Percentiles rank a stretch among this genome's conserved stretches.
Evolutionary conservation across 2,888 invertebrate species (phyloP).

Genomic region (Notocelia uddmanniana): DNA sequence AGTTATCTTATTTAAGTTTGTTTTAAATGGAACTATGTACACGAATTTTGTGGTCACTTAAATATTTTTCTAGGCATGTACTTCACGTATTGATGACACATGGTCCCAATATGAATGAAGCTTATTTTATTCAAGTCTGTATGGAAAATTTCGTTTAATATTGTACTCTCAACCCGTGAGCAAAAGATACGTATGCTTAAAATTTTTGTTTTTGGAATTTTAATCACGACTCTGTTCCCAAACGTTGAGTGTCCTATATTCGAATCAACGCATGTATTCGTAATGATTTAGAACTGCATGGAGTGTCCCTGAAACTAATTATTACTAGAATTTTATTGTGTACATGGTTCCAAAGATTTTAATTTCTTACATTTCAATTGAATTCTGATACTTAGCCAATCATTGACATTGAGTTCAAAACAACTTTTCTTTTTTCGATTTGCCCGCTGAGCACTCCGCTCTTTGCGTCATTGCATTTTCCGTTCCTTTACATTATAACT

Average conservation of each 20-base stretch:
- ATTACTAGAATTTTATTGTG: not conserved
- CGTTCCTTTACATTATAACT: conserved; percentile 22
- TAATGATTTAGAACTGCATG: conserved; percentile 14
- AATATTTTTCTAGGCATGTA: not conserved
- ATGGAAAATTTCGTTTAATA: no score
- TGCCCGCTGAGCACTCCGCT: conserved; percentile 3
- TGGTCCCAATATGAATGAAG: not conserved
- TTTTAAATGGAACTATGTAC: conserved; percentile 33
- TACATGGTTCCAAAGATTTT: conserved; percentile 8
- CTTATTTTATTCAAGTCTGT: not conserved
- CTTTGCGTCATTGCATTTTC: conserved; percentile 9
- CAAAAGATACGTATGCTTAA: not conserved
- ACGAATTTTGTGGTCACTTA: not conserved
- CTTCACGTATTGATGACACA: not conserved
- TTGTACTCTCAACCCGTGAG: not conserved
- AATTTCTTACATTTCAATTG: not conserved
- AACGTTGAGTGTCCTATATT: not conserved
- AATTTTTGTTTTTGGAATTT: not conserved
- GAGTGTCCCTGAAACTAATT: not conserved
- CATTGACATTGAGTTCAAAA: conserved; percentile 3
- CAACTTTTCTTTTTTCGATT: conserved; percentile 4
- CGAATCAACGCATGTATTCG: not conserved
- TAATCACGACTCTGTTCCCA: not conserved
- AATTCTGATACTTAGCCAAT: conserved; percentile 16
- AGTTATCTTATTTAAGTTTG: conserved; percentile 12